These are phyloP conservation scores for Riptortus pedestris DNA, from an alignment of 1,140 invertebrate genomes.

Conservation along the genomic window DNA sequence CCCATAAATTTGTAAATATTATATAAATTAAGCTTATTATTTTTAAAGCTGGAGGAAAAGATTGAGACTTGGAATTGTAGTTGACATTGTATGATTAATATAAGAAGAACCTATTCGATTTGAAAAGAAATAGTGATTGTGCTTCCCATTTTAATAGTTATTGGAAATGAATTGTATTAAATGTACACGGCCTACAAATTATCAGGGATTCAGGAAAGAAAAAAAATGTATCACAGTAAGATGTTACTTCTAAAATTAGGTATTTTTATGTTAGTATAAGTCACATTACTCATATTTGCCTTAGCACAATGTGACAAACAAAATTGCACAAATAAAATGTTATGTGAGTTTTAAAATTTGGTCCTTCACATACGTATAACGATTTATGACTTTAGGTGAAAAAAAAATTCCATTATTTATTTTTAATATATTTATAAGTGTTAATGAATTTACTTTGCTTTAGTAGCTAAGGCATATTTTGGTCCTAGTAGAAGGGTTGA, in stretches of 20 bases:
- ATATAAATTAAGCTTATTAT: neutral
- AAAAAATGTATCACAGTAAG: too few species aligned
- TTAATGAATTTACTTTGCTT: neutral
- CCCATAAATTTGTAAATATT: slow-evolving; percentile 8
- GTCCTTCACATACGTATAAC: slow-evolving; percentile 5
- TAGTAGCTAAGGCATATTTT: neutral
- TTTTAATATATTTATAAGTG: slow-evolving; percentile 1
- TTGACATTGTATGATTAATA: too few species aligned
- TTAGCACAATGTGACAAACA: slow-evolving; percentile 6
- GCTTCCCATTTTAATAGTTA: neutral
- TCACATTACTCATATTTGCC: neutral
- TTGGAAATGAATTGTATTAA: too few species aligned
- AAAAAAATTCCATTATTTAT: too few species aligned
- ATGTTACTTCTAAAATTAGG: neutral
- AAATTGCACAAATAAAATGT: neutral
- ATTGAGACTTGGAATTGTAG: too few species aligned
- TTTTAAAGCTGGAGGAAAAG: neutral
- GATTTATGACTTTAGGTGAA: neutral
- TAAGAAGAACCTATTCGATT: too few species aligned
- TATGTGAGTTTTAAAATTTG: neutral
- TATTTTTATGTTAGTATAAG: slow-evolving; percentile 1
- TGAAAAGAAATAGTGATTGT: too few species aligned
- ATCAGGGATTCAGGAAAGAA: slow-evolving; percentile 9
- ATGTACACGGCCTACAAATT: slow-evolving; percentile 5
- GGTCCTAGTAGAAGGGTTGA: neutral